Percentiles rank a stretch among this genome's conserved stretches.
phyloP scores from a whole-genome alignment of 2,888 invertebrate genomes.

The Limnephilus auricula region DNA sequence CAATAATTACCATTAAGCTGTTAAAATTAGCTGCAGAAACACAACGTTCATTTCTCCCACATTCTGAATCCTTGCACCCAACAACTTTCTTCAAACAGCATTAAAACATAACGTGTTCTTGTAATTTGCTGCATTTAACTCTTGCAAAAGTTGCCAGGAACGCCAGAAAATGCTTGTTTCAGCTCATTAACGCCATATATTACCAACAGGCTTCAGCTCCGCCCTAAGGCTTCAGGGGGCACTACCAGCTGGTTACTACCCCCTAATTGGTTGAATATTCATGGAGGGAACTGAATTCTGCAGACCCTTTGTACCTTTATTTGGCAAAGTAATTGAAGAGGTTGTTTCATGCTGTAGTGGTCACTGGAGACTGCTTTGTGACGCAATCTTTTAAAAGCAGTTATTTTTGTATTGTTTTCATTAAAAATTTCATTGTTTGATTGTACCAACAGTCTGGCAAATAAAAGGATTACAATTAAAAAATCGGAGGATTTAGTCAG shows the following conservation, averaged over 20 bases:
- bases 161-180: background rate
- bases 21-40: background rate
- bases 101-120: background rate
- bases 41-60: background rate
- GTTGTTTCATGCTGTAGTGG: background rate
- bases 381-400: too few relatives aligned
- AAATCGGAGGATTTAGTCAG: background rate
- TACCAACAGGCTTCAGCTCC: background rate
- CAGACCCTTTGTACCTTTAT: background rate
- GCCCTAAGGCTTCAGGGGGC: background rate
- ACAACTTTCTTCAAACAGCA: background rate
- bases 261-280: background rate
- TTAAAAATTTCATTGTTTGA: background rate
- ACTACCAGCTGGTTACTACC: background rate
- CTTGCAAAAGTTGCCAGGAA: background rate
- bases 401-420: background rate
- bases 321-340: background rate
- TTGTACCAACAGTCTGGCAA: background rate
- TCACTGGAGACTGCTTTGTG: background rate
- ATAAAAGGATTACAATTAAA: background rate
- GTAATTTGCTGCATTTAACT: background rate
- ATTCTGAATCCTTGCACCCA: background rate
- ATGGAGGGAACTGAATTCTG: background rate
- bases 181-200: background rate
- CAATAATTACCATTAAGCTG: background rate